Percentiles rank a stretch among this genome's conserved stretches.
phyloP scores from a whole-genome alignment of 2,797 vertebrate genomes.

The Hoplostethus atlanticus region DNA sequence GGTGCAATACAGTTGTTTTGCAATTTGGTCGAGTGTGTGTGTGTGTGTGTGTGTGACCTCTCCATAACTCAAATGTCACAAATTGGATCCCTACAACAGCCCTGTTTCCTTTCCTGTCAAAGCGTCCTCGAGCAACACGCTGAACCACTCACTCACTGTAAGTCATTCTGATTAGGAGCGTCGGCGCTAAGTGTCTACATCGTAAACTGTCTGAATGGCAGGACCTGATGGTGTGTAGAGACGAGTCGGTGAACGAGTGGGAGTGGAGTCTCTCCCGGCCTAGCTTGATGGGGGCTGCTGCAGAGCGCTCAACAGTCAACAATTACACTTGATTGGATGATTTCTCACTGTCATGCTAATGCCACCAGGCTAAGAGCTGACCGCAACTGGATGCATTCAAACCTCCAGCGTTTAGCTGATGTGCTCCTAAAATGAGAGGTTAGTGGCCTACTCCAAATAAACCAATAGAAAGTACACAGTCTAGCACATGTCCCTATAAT shows the following conservation, averaged over 20 bases:
- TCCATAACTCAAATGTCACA: constrained; percentile 37
- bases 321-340: constrained; percentile 52
- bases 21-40: background rate
- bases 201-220: constrained; percentile 23
- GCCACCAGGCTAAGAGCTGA: constrained; percentile 32
- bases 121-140: constrained; percentile 40
- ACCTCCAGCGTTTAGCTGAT: constrained; percentile 43
- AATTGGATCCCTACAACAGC: constrained; percentile 20
- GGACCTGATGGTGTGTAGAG: constrained; percentile 50
- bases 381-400: constrained; percentile 53
- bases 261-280: constrained; percentile 32
- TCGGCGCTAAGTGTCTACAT: constrained; percentile 36
- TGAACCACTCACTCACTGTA: constrained; percentile 43
- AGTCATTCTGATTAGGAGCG: constrained; percentile 49
- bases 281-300: constrained; percentile 24
- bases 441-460: constrained; percentile 73
- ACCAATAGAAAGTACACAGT: constrained; percentile 64
- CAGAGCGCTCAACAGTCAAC: constrained; percentile 37
- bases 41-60: background rate
- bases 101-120: constrained; percentile 36
- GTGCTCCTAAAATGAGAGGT: constrained; percentile 69
- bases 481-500: constrained; percentile 75
- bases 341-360: constrained; percentile 54
- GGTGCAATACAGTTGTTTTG: too few relatives aligned
- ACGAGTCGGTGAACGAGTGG: constrained; percentile 38